phyloP scores from a whole-genome alignment of 2,888 invertebrate species.

The Tipula unca region DNA sequence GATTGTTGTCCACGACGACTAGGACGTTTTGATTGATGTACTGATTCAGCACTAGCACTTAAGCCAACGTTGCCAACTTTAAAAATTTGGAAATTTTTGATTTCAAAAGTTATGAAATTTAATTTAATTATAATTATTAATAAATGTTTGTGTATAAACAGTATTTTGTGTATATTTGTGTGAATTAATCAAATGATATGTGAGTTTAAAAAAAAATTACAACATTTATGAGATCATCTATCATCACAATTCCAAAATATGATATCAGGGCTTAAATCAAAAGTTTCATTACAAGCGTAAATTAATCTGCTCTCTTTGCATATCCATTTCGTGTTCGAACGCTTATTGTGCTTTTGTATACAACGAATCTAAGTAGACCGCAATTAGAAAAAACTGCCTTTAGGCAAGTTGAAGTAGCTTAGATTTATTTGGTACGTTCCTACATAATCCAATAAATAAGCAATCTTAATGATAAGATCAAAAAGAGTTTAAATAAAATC shows the following conservation, averaged over 20 bases:
- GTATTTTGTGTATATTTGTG: not conserved
- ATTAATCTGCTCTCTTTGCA: too few species aligned
- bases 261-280: not conserved
- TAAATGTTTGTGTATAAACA: not conserved
- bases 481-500: too few species aligned
- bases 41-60: constrained; percentile 54
- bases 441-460: too few species aligned
- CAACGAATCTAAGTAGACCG: too few species aligned
- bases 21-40: constrained; percentile 51
- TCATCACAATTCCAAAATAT: not conserved
- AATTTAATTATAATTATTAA: not conserved
- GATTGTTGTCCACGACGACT: constrained; percentile 47
- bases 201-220: not conserved
- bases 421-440: too few species aligned
- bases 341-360: too few species aligned
- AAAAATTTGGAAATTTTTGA: not conserved
- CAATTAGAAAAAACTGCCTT: too few species aligned
- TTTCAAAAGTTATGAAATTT: constrained; percentile 8
- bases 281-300: too few species aligned
- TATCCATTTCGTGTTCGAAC: too few species aligned
- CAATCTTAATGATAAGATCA: too few species aligned
- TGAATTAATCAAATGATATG: not conserved
- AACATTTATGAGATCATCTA: not conserved
- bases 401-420: too few species aligned
- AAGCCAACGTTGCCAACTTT: constrained; percentile 51